Evolutionary conservation across 64 coral and sea anemone species (phyloP), one percentile per base, ranked within the genome.

Genomic region (Trachythela sp.): DNA sequence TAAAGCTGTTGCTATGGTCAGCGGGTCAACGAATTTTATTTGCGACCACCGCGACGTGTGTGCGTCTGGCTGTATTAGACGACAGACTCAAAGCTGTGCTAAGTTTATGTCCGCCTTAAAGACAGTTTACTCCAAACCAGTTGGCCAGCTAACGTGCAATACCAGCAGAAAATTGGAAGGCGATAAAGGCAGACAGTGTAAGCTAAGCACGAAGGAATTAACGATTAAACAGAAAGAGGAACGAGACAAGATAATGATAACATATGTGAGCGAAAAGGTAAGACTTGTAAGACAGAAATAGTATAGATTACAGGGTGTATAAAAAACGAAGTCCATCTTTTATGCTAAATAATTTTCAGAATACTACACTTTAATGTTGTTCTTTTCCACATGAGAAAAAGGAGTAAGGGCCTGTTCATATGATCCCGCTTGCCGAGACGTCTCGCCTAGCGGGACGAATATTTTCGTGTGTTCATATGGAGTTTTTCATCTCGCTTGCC

Each of bases 71-170:
- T 99, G 96, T 14, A 94, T 95, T 48, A 92, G 92, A 84, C 86
- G 93, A 68, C 96, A 99, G 90, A 89, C 91, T 70, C 96, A 93
- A 43, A 91, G 91, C 72, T 99, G 96, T 45, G 84, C 89, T 14
- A 68, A 94, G 45, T 92, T 99, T 48, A 40, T 95, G 27, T 91
- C 51, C 40, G 93, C 96, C 0, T 32, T 99, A 39, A 91, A 92
- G 49, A 89, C 88, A 8, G 89, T 99, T 22, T 99, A 99, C 59
- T 64, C 91, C 0, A 72, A 88, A 64, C 90, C 90, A 5, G 90
- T 87, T 20, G 88, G 26, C 38, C 48, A 88, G 90, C 77, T 30
- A 34, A 48, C 22, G 10, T 6, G 15, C 34, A 26, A n/a, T 49
- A 48, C 48, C 39, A 30, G 38, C 70, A 54, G 20, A 20, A 86